Conservation (phyloP, 2,888 invertebrate species). For the Fissipunctia ypsillon region DNA sequence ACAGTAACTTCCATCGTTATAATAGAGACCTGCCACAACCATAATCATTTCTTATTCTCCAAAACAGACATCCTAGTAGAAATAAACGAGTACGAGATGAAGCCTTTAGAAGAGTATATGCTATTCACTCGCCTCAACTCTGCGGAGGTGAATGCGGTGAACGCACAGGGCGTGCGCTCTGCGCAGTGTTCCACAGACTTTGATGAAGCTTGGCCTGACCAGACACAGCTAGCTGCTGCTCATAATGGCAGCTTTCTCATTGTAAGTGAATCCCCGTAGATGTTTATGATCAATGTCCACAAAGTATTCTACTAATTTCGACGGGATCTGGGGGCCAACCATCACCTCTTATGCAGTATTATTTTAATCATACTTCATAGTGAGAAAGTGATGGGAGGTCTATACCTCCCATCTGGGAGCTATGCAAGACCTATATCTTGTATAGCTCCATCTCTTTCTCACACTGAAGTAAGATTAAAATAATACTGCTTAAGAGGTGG, state of each 20-base stretch:
- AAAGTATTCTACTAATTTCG: neutral
- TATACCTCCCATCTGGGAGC: no score
- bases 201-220: slow-evolving; percentile 89
- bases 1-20: no score
- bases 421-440: no score
- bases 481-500: no score
- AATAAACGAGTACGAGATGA: slow-evolving; percentile 95
- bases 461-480: no score
- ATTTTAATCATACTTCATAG: no score
- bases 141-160: slow-evolving; percentile 96
- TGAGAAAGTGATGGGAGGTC: no score
- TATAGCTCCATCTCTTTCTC: no score
- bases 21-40: no score
- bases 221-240: slow-evolving; percentile 82
- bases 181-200: slow-evolving; percentile 96
- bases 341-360: no score
- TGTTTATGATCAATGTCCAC: neutral
- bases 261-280: slow-evolving; percentile 70
- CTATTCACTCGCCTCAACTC: slow-evolving; percentile 96
- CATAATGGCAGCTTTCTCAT: slow-evolving; percentile 88
- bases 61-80: slow-evolving; percentile 95
- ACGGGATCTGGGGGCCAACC: neutral
- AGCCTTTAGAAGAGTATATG: slow-evolving; percentile 97
- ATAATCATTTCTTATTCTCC: neutral
- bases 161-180: slow-evolving; percentile 95